These are phyloP conservation scores for Zaprionus gabonicus DNA, from an alignment of 1,140 invertebrate species.

Conservation along the genomic window DNA sequence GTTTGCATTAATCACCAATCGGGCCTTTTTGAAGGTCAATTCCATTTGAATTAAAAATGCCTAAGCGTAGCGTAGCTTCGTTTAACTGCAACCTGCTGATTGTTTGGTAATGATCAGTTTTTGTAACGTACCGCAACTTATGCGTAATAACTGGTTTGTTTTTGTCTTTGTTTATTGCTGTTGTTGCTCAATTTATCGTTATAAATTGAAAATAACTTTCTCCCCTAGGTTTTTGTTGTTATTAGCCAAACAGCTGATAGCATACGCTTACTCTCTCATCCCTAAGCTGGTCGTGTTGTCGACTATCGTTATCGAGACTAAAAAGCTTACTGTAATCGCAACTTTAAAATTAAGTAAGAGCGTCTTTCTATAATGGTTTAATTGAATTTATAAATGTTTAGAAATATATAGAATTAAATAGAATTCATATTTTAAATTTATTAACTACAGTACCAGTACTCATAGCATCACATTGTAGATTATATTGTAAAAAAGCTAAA, in stretches of 20 bases:
- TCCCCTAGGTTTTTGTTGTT: constrained; percentile 47
- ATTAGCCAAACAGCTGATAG: constrained; percentile 25
- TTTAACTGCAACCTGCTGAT: constrained; percentile 4
- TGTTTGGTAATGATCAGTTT: constrained; percentile 1
- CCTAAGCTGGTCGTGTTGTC: not conserved
- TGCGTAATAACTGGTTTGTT: constrained; percentile 47
- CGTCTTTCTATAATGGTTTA: no score
- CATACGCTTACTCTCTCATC: not conserved
- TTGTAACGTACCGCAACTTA: not conserved
- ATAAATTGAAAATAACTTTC: constrained; percentile 63
- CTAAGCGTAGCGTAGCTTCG: constrained; percentile 24
- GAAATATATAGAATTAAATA: no score
- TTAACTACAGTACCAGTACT: no score
- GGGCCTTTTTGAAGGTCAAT: constrained; percentile 73
- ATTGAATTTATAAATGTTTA: no score
- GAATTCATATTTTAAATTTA: no score
- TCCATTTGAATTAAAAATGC: constrained; percentile 51
- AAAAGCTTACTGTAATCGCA: not conserved
- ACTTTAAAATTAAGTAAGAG: not conserved
- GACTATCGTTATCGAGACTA: not conserved
- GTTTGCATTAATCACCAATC: constrained; percentile 45
- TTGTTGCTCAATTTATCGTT: constrained; percentile 32
- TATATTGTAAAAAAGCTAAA: not conserved
- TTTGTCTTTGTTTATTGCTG: constrained; percentile 17
- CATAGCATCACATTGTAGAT: not conserved